Percentiles rank a stretch among this genome's conserved stretches.
Conservation (phyloP, 2,113 vertebrate genomes). For the Dolichallabes microphthalmus region DNA sequence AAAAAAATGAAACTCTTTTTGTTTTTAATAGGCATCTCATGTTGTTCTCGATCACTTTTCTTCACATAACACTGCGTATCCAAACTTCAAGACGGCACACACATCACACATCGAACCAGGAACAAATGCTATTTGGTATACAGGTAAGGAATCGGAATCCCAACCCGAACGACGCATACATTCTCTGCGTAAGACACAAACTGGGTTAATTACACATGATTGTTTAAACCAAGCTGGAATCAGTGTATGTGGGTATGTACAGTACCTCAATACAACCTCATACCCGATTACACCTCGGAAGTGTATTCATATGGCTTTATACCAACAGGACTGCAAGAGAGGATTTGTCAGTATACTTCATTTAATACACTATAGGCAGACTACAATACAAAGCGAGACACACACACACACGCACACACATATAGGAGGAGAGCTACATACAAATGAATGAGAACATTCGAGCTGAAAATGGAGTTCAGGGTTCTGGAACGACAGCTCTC, state of each 20-base stretch:
- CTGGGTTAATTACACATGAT: constrained; percentile 55
- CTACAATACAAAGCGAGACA: constrained; percentile 65
- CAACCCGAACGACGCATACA: constrained; percentile 68
- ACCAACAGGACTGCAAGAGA: constrained; percentile 70
- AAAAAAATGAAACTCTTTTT: constrained; percentile 4
- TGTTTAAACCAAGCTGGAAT: constrained; percentile 42
- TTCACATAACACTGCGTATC: constrained; percentile 44
- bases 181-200: constrained; percentile 67
- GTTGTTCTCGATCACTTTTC: background rate
- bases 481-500: constrained; percentile 64
- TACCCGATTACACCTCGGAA: constrained; percentile 50
- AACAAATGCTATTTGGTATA: constrained; percentile 58
- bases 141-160: constrained; percentile 56
- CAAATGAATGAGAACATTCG: constrained; percentile 65
- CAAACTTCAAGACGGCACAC: constrained; percentile 27
- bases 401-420: constrained; percentile 56
- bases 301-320: constrained; percentile 60
- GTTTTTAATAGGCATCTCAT: background rate
- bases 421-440: constrained; percentile 65
- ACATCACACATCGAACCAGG: constrained; percentile 37
- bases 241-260: constrained; percentile 6
- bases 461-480: constrained; percentile 59
- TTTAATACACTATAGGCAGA: constrained; percentile 68
- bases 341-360: constrained; percentile 64
- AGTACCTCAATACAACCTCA: constrained; percentile 63